Percentiles rank a stretch among this genome's conserved stretches.
Evolutionary conservation across 1,140 invertebrate species (phyloP).

Genomic region (Oryctes rhinoceros): DNA sequence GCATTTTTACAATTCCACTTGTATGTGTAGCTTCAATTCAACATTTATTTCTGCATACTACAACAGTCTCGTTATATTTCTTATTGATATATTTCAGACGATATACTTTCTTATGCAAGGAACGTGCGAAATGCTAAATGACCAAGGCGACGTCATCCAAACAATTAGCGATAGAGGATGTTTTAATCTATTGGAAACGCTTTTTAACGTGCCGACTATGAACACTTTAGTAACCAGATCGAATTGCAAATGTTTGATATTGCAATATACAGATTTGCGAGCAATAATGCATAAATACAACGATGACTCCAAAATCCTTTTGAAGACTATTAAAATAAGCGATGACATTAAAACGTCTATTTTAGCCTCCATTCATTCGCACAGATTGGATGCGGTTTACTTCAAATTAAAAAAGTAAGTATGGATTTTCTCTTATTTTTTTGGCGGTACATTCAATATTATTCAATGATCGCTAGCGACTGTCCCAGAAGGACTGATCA

Average conservation of each 20-base stretch:
- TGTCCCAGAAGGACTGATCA: no score
- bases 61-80: not conserved
- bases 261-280: not conserved
- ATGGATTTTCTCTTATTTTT: not conserved
- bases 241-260: slow-evolving; percentile 21
- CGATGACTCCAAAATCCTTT: not conserved
- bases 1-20: no score
- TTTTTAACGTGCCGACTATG: slow-evolving; percentile 1
- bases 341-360: slow-evolving; percentile 1
- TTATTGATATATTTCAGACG: slow-evolving; percentile 1
- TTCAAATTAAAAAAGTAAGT: slow-evolving; percentile 18
- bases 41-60: no score
- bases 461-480: no score
- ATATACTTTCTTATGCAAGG: slow-evolving; percentile 9
- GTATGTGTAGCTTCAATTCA: no score
- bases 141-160: not conserved
- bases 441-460: no score
- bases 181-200: slow-evolving; percentile 19
- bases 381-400: not conserved
- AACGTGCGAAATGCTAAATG: slow-evolving; percentile 25
- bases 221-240: not conserved
- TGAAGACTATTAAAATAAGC: not conserved
- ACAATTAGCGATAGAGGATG: not conserved
- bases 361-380: not conserved
- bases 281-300: not conserved